Evolutionary conservation across 2,797 vertebrate species (phyloP).

Genomic region (Karalla daura): DNA sequence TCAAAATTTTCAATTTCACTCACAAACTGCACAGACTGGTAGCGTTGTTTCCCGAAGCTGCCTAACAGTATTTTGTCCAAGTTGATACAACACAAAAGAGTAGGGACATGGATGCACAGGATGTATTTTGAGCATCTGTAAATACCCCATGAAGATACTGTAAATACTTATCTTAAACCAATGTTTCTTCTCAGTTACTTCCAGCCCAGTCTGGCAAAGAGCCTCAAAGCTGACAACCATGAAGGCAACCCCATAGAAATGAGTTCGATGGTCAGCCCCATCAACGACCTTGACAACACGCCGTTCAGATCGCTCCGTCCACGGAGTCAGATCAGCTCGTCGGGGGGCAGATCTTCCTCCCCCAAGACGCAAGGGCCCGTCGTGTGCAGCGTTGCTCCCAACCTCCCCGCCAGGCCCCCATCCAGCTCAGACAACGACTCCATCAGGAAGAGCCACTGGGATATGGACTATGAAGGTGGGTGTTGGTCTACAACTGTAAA

Average conservation of each 20-base stretch:
- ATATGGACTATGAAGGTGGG: slow-evolving; percentile 92
- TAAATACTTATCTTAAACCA: no score
- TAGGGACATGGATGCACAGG: not conserved
- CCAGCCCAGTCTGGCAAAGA: slow-evolving; percentile 85
- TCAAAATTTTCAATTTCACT: no score
- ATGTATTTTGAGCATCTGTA: not conserved
- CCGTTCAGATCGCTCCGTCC: slow-evolving; percentile 80
- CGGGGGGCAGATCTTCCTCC: slow-evolving; percentile 56
- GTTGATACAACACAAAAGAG: not conserved
- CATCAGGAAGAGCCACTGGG: slow-evolving; percentile 92
- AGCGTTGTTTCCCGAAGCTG: no score
- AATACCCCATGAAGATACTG: not conserved
- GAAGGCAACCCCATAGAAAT: slow-evolving; percentile 86
- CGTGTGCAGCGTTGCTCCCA: slow-evolving; percentile 97
- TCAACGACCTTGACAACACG: slow-evolving; percentile 84
- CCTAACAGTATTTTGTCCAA: not conserved
- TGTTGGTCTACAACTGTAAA: not conserved
- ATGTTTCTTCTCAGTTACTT: slow-evolving; percentile 78
- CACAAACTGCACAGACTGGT: no score
- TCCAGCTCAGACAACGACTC: slow-evolving; percentile 90
- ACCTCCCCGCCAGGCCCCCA: slow-evolving; percentile 86
- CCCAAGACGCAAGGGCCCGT: slow-evolving; percentile 85
- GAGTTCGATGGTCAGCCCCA: slow-evolving; percentile 76
- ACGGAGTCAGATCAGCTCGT: slow-evolving; percentile 65
- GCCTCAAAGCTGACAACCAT: slow-evolving; percentile 82